Evolutionary conservation across 1,140 invertebrate genomes (phyloP), one percentile per base, ranked within the genome.

Genomic region (Neocloeon triangulifer): DNA sequence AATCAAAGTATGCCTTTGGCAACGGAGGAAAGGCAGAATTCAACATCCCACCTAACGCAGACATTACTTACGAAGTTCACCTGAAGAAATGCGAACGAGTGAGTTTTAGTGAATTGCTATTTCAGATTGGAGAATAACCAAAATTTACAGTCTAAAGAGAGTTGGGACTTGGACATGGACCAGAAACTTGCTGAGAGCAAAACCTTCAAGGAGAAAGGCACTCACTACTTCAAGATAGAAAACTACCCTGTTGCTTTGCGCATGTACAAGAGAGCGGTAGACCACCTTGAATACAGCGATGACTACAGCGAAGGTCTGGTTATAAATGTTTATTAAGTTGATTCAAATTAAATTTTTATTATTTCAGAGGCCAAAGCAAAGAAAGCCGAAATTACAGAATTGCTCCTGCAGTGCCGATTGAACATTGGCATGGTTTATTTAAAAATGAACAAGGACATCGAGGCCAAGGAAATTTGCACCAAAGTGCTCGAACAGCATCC

Each of bases 131-230:
- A n/a, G n/a, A n/a, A n/a, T n/a, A n/a, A n/a, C n/a, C n/a, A 36
- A 30, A 35, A 34, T 43, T 46, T 38, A 8, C 34, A 76, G 67
- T 53, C 57, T 0, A 67, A 73, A 42, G 74, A 82, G 39, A 51
- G 54, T n/a, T 95, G 82, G 82, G 65, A 72, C 19, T 61, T 95
- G 56, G 72, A 79, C 35, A 57, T 51, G 10, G 47, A 60, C 5
- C 75, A 92, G 47, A 81, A 79, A 47, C 41, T 96, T 12, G 71
- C 79, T 33, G 71, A 81, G 43, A 71, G 79, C 1, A 73, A 75
- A 49, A 55, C 75, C 4, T 73, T 67, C 25, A 96, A 96, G 57
- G 74, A 80, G 30, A 91, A 84, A 52, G 91, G 88, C 30, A 94
- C 84, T 0, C 64, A 69, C 22, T 95, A 82, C 51, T 92, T 94